Base-by-base conservation (phyloP, 2,797 vertebrate species). In the Sylvia borin region DNA sequence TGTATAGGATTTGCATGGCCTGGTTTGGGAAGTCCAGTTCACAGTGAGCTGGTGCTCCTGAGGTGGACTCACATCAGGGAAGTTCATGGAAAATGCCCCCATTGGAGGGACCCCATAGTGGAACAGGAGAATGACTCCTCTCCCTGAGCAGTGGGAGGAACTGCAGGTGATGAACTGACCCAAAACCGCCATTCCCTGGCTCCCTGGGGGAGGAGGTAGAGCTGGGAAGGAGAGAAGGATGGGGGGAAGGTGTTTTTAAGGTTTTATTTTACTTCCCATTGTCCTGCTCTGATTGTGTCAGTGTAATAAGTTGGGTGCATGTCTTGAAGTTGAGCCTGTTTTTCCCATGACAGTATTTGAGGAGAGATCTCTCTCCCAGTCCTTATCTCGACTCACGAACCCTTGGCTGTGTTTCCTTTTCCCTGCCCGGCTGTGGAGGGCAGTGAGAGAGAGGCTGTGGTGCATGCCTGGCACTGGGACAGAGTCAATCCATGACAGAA, bases 161-260 rank as follows among this genome's bases (percentile, higher is more conserved):
- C 32, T 34, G 8, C 0, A 1, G 13, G 27, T 45, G n/a, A 45
- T 12, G n/a, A 53, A 14, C 40, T 9, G 40, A 38, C 14, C 55
- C 40, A 14, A 40, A 40, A 40, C 40, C 40, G 6, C 40, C 34
- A 70, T 61, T 70, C 48, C 34, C 34, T 40, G 11, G 40, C 20
- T 40, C 29, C 21, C 29, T 47, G 25, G 20, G n/a, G 16, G 4
- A 68, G 20, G 47, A 61, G 10, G n/a, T 9, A 45, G 27, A 76
- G n/a, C 48, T 61, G 40, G 34, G 71, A 43, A 58, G 14, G 34
- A 65, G 34, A 16, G 13, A 55, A 2, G 16, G 7, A 7, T 40
- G 34, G 34, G 17, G 8, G 13, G 6, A 54, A 54, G 7, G 19
- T 15, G 16, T 47, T 76, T 45, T 13, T 45, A 53, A 36, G n/a